Evolutionary conservation across 2,797 vertebrate species (phyloP).

Genomic region (Crocidura indochinensis): DNA sequence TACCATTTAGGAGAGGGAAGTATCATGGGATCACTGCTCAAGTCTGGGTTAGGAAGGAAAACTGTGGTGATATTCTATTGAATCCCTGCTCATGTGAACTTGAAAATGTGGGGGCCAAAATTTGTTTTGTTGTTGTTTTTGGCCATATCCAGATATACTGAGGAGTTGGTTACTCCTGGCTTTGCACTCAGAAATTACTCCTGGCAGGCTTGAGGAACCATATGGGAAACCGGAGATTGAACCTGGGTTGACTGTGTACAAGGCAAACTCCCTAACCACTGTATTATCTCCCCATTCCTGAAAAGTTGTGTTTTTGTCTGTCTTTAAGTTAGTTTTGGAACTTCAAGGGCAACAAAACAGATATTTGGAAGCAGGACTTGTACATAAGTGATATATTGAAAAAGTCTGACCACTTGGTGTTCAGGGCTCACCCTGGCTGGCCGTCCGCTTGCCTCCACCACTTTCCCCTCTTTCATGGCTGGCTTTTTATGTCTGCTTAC

Average conservation of each 20-base stretch:
- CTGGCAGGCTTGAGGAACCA: too few relatives aligned
- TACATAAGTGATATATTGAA: conserved; percentile 48
- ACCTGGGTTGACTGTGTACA: too few relatives aligned
- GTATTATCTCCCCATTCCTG: too few relatives aligned
- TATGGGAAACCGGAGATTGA: too few relatives aligned
- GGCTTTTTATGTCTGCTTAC: conserved; percentile 63
- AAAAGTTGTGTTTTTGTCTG: too few relatives aligned
- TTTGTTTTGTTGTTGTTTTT: too few relatives aligned
- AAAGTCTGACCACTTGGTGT: conserved; percentile 20
- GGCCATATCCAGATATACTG: too few relatives aligned
- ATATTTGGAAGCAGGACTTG: conserved; percentile 49
- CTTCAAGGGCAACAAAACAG: conserved; percentile 17
- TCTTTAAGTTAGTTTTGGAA: conserved; percentile 20
- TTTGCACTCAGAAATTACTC: too few relatives aligned
- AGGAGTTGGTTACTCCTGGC: too few relatives aligned
- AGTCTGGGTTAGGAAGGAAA: too few relatives aligned
- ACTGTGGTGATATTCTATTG: background rate
- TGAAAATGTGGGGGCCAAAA: background rate
- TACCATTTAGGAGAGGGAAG: background rate
- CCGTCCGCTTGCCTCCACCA: background rate
- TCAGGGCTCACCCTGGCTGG: background rate
- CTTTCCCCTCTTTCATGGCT: background rate
- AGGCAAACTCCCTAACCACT: too few relatives aligned
- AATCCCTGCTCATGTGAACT: background rate
- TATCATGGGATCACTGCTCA: too few relatives aligned